A percentile compares a stretch with the other conserved stretches of the same genome.
These are phyloP conservation scores for Hoplias malabaricus DNA, from an alignment of 2,113 vertebrate species.

Conservation along the genomic window DNA sequence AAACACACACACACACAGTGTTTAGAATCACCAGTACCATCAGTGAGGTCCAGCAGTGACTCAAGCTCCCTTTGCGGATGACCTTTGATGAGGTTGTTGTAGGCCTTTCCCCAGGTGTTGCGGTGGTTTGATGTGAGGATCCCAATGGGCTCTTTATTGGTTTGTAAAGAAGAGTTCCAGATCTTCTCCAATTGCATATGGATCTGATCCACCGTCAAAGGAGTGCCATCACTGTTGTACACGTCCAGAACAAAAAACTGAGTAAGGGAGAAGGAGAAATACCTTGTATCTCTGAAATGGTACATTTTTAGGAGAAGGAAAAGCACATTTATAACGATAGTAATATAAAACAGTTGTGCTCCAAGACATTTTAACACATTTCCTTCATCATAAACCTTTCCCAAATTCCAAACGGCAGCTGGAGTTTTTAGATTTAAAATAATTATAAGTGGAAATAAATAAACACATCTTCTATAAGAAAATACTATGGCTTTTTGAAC, in stretches of 20 bases:
- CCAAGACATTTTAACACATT: too few relatives aligned
- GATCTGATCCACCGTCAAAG: constrained; percentile 88
- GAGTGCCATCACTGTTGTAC: constrained; percentile 88
- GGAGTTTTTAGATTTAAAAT: too few relatives aligned
- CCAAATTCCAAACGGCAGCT: too few relatives aligned
- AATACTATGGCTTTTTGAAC: neutral
- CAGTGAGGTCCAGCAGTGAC: neutral
- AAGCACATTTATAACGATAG: too few relatives aligned
- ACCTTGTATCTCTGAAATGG: too few relatives aligned
- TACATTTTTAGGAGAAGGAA: too few relatives aligned
- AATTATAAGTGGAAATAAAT: too few relatives aligned
- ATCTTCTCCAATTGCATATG: constrained; percentile 95
- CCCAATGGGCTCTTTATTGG: constrained; percentile 96
- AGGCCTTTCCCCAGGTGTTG: constrained; percentile 96
- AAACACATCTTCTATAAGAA: too few relatives aligned
- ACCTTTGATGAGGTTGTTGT: constrained; percentile 94
- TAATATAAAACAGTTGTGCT: too few relatives aligned
- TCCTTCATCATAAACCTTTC: too few relatives aligned
- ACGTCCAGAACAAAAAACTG: constrained; percentile 96
- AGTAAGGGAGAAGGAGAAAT: neutral
- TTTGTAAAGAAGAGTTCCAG: constrained; percentile 95
- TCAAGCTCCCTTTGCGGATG: constrained; percentile 4
- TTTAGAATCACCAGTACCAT: neutral
- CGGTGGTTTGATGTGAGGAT: constrained; percentile 95
- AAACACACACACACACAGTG: neutral